phyloP scores from a whole-genome alignment of 2,797 vertebrate species.

The Telmatherina bonti region DNA sequence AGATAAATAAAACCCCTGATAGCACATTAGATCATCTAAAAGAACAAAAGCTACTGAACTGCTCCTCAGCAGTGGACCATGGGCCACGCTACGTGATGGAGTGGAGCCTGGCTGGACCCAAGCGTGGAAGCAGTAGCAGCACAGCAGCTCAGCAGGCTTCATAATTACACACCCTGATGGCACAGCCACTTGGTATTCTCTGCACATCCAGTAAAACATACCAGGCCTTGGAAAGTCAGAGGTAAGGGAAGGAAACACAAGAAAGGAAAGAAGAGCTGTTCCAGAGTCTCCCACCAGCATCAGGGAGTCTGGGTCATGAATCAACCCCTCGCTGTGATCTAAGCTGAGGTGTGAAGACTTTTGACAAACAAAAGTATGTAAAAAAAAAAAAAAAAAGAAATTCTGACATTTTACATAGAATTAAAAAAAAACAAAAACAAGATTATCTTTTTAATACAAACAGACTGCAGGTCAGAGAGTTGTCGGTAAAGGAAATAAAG shows the following conservation, averaged over 20 bases:
- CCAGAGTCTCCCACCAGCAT: slow-evolving; percentile 34
- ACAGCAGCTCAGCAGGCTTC: slow-evolving; percentile 66
- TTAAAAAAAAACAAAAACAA: background rate
- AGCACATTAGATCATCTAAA: slow-evolving; percentile 21
- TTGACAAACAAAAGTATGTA: slow-evolving; percentile 11
- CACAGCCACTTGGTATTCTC: slow-evolving; percentile 81
- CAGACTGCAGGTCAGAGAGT: slow-evolving; percentile 1
- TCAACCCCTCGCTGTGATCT: slow-evolving; percentile 30
- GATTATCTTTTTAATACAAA: background rate
- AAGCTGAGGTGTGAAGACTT: slow-evolving; percentile 22
- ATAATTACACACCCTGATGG: slow-evolving; percentile 80
- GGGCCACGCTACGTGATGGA: slow-evolving; percentile 29
- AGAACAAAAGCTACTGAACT: slow-evolving; percentile 18
- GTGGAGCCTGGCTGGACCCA: slow-evolving; percentile 33
- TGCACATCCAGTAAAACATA: slow-evolving; percentile 78
- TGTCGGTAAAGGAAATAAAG: background rate
- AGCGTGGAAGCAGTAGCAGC: slow-evolving; percentile 54
- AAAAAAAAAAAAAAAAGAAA: slow-evolving; percentile 11
- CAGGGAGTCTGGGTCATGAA: slow-evolving; percentile 40
- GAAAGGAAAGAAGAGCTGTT: slow-evolving; percentile 24
- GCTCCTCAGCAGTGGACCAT: slow-evolving; percentile 32
- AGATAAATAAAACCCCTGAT: background rate
- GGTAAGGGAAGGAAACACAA: slow-evolving; percentile 34
- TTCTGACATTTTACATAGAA: slow-evolving; percentile 8
- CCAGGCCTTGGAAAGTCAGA: slow-evolving; percentile 65